Evolutionary conservation across 2,113 vertebrate genomes (phyloP).

Genomic region (Terrapene triunguis): DNA sequence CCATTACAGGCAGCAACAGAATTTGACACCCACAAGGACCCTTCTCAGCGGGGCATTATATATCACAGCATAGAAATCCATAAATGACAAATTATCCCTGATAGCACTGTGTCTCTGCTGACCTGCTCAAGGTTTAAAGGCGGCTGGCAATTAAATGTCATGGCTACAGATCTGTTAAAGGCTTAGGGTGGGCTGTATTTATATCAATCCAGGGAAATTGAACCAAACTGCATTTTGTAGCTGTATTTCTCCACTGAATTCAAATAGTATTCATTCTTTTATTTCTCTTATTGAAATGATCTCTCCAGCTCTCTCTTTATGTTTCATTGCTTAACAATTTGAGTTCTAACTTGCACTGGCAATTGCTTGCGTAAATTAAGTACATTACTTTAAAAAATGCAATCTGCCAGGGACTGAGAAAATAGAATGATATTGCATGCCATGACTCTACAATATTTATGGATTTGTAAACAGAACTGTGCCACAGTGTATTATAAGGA

Average conservation of each 20-base stretch:
- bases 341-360: constrained; percentile 49
- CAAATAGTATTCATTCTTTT: constrained; percentile 34
- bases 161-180: constrained; percentile 47
- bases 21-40: constrained; percentile 78
- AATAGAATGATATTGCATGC: neutral
- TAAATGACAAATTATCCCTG: constrained; percentile 77
- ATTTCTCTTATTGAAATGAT: constrained; percentile 53
- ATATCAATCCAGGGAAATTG: constrained; percentile 50
- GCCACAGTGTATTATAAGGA: neutral
- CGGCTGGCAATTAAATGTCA: constrained; percentile 72
- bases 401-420: neutral
- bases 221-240: constrained; percentile 1
- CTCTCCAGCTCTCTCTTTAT: neutral
- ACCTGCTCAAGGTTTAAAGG: constrained; percentile 78
- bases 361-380: constrained; percentile 57
- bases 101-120: constrained; percentile 69
- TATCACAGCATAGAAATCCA: constrained; percentile 76
- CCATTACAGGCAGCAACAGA: constrained; percentile 59
- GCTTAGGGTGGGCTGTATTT: constrained; percentile 5
- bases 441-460: neutral
- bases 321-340: constrained; percentile 39
- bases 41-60: constrained; percentile 71
- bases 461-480: neutral
- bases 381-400: neutral
- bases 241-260: constrained; percentile 10